Conservation (phyloP, 2,888 invertebrate genomes). For the Palloptera scutellata region DNA sequence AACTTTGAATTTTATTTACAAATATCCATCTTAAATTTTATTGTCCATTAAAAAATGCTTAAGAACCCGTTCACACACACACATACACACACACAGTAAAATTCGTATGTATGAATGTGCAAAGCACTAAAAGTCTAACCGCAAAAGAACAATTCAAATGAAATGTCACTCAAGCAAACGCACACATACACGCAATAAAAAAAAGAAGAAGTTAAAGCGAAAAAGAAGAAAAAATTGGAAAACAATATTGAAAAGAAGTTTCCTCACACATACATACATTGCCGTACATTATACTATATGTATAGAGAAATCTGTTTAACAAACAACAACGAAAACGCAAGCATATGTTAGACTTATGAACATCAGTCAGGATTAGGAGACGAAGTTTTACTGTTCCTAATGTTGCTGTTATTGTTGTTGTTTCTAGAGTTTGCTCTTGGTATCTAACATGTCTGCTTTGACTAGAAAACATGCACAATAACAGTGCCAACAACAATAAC, state of each 20-base stretch:
- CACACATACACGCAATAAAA: too few species aligned
- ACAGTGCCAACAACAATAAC: too few species aligned
- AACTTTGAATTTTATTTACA: slow-evolving; percentile 18
- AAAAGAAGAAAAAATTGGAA: neutral
- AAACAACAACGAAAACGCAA: slow-evolving; percentile 2
- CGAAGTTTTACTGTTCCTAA: too few species aligned
- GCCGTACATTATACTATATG: too few species aligned
- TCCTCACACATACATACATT: too few species aligned
- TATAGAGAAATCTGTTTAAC: neutral
- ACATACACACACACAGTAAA: neutral
- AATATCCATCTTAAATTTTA: slow-evolving; percentile 17
- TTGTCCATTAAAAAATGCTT: neutral
- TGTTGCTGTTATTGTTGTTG: too few species aligned
- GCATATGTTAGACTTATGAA: slow-evolving; percentile 27
- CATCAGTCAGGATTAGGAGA: slow-evolving; percentile 27
- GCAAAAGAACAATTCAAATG: neutral
- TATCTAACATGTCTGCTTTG: too few species aligned
- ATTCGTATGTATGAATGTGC: neutral
- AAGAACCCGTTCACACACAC: neutral
- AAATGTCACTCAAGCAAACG: neutral
- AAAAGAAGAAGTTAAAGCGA: neutral
- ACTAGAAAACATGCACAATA: too few species aligned
- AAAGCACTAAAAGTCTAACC: neutral
- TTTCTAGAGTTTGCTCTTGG: too few species aligned
- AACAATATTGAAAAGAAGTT: neutral